phyloP scores from a whole-genome alignment of 2,113 vertebrate species.

The Prietella phreatophila region DNA sequence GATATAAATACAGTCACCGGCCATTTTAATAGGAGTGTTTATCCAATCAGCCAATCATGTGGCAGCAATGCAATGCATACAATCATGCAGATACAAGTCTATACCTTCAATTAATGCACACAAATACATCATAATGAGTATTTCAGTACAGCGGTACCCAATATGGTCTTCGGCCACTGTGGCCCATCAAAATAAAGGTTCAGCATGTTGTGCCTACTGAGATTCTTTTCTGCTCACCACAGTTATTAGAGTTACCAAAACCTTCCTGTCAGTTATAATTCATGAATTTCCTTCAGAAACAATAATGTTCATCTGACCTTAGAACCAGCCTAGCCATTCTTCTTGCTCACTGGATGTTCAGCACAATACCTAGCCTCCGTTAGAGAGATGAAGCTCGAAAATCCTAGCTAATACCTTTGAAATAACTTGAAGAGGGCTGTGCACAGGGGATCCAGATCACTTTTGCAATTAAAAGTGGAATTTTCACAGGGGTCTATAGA shows the following conservation, averaged over 20 bases:
- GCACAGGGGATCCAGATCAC: neutral
- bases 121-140: neutral
- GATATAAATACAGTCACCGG: neutral
- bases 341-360: neutral
- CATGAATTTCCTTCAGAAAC: neutral
- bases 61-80: neutral
- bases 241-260: neutral
- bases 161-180: neutral
- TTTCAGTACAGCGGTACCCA: neutral
- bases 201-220: neutral
- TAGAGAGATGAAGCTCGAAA: neutral
- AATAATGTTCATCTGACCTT: neutral
- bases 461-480: neutral
- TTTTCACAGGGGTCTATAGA: neutral
- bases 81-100: neutral
- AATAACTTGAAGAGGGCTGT: neutral
- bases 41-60: neutral
- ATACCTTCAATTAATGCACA: neutral
- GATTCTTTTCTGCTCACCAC: neutral
- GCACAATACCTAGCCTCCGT: neutral
- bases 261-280: neutral
- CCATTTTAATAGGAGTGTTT: neutral
- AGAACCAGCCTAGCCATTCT: neutral
- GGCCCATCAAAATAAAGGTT: neutral
- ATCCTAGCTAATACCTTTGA: neutral